Conservation (phyloP, 2,888 invertebrate genomes). For the Apotomis capreana region DNA sequence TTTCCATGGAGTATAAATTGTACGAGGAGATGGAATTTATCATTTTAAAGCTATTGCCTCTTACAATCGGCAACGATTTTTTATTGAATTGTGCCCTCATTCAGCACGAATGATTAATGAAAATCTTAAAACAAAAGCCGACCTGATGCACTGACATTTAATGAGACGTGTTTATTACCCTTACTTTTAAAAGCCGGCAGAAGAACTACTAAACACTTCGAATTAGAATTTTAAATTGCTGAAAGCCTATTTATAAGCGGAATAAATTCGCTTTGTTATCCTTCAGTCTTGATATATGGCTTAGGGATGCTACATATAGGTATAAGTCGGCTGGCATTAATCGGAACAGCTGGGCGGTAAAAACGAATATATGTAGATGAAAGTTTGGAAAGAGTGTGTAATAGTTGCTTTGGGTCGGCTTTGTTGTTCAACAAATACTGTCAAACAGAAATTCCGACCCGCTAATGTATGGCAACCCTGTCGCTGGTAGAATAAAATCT, state of each 20-base stretch:
- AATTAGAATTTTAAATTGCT: not conserved
- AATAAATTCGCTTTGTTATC: not conserved
- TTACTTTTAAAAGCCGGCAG: not conserved
- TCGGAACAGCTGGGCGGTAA: no score
- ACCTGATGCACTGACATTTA: not conserved
- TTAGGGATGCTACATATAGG: not conserved
- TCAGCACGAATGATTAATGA: no score
- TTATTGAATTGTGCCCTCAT: no score
- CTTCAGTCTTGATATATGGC: constrained; percentile 1
- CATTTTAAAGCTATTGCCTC: not conserved
- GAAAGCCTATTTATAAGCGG: not conserved
- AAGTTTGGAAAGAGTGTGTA: no score
- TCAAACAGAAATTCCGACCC: no score
- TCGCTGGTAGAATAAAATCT: not conserved
- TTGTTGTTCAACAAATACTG: no score
- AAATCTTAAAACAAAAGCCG: no score
- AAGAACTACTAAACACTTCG: not conserved
- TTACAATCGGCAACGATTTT: no score
- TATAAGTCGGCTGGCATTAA: no score
- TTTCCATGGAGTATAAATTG: not conserved
- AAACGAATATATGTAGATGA: no score
- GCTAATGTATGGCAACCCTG: not conserved
- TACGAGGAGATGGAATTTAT: not conserved
- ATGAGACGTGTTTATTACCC: not conserved
- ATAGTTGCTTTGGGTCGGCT: no score